Conservation (phyloP, 2,797 vertebrate species). For the Nothura maculosa region DNA sequence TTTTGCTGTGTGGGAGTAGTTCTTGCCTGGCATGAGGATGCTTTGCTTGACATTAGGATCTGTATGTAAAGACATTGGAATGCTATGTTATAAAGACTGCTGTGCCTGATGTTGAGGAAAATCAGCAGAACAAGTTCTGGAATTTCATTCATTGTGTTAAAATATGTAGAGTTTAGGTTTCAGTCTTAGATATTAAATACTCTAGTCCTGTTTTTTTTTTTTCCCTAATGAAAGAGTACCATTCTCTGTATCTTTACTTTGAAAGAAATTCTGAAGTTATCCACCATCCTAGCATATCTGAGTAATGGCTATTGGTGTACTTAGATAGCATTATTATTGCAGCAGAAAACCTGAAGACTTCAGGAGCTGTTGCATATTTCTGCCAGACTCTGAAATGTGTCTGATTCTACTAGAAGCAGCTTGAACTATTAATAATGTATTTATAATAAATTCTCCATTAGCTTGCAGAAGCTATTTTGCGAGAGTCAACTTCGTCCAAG, state of each 20-base stretch:
- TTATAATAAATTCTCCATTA: background rate
- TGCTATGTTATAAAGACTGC: background rate
- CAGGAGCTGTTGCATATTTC: background rate
- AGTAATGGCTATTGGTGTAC: background rate
- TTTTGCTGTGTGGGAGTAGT: background rate
- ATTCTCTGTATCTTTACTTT: background rate
- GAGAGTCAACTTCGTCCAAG: background rate
- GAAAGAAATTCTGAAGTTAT: background rate
- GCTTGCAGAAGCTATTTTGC: slow-evolving; percentile 48
- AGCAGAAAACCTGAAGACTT: background rate
- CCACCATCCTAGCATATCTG: background rate
- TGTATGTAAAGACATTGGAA: background rate
- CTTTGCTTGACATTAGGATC: background rate
- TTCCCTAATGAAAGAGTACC: background rate
- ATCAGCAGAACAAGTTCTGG: background rate
- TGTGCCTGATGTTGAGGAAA: background rate
- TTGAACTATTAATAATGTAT: background rate
- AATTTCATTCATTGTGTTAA: background rate
- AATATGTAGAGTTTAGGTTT: background rate
- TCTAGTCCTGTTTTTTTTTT: too few species aligned
- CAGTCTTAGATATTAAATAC: background rate
- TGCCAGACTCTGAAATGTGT: background rate
- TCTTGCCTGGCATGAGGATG: background rate
- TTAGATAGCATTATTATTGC: background rate
- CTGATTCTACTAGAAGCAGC: background rate